Percentiles rank a stretch among this genome's conserved stretches.
Evolutionary conservation across 2,797 vertebrate genomes (phyloP).

Genomic region (Pangasius mekongensis): DNA sequence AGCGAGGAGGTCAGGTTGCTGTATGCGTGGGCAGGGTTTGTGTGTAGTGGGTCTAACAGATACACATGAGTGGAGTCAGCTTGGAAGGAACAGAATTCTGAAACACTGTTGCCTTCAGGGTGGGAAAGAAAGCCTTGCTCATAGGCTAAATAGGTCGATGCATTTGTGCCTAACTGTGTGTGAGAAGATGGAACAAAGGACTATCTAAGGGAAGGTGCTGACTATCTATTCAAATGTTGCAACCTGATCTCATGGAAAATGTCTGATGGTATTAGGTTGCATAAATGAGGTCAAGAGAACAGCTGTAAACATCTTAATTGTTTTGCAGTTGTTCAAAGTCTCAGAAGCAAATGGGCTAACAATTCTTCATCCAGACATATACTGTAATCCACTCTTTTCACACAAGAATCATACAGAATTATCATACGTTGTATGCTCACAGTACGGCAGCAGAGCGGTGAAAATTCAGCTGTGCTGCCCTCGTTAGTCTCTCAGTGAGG

Average conservation of each 20-base stretch:
- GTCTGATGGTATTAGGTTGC: not conserved
- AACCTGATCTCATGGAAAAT: slow-evolving; percentile 11
- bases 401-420: not conserved
- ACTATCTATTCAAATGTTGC: slow-evolving; percentile 18
- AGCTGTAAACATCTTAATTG: not conserved
- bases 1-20: not conserved
- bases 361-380: not conserved
- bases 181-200: not conserved
- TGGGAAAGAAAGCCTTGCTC: slow-evolving; percentile 18
- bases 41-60: slow-evolving; percentile 12
- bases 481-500: not conserved
- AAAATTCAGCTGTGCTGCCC: not conserved
- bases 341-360: not conserved
- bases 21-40: slow-evolving; percentile 17
- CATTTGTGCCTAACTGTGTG: slow-evolving; percentile 20
- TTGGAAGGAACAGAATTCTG: slow-evolving; percentile 19
- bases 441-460: not conserved
- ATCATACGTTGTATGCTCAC: not conserved
- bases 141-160: slow-evolving; percentile 36
- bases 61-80: not conserved
- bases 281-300: slow-evolving; percentile 2
- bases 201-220: slow-evolving; percentile 18
- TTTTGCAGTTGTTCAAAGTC: not conserved
- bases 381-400: not conserved
- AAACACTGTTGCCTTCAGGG: slow-evolving; percentile 32